Conservation (phyloP, 1,140 invertebrate genomes). For the Olivierus martensii region DNA sequence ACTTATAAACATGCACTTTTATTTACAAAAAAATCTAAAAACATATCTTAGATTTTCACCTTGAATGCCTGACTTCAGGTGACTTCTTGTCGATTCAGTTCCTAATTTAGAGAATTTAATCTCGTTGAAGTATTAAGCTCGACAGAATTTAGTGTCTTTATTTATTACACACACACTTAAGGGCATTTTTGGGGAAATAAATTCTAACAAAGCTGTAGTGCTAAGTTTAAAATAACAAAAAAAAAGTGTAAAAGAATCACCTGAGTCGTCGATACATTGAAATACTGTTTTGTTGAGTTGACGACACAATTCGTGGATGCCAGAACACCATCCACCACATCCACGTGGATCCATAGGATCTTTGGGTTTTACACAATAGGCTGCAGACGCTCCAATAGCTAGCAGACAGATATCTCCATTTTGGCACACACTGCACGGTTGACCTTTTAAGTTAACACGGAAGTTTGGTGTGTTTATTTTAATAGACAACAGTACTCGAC, state of each 20-base stretch:
- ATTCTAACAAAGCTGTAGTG: too few relatives aligned
- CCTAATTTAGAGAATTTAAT: too few relatives aligned
- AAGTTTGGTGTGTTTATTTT: too few relatives aligned
- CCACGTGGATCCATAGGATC: constrained; percentile 52
- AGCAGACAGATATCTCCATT: constrained; percentile 45
- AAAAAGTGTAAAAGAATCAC: constrained; percentile 2
- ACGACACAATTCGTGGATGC: constrained; percentile 54
- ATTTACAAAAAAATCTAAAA: background rate
- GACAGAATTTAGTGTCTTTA: too few relatives aligned
- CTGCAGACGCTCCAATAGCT: constrained; percentile 39
- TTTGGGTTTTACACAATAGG: constrained; percentile 40
- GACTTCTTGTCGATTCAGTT: too few relatives aligned
- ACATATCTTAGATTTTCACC: constrained; percentile 7
- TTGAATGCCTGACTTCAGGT: background rate
- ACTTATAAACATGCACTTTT: constrained; percentile 2
- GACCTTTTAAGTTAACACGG: too few relatives aligned
- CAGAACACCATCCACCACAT: constrained; percentile 53
- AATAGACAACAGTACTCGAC: too few relatives aligned
- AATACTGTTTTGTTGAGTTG: constrained; percentile 42
- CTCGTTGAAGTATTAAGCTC: too few relatives aligned
- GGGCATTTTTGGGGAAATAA: too few relatives aligned
- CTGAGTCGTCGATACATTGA: constrained; percentile 29
- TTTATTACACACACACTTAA: too few relatives aligned
- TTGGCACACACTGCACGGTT: constrained; percentile 19
- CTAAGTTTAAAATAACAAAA: too few relatives aligned